A percentile compares a stretch with the other conserved stretches of the same genome.
Evolutionary conservation across 2,888 invertebrate genomes (phyloP).

Genomic region (Ernsta delagoae): DNA sequence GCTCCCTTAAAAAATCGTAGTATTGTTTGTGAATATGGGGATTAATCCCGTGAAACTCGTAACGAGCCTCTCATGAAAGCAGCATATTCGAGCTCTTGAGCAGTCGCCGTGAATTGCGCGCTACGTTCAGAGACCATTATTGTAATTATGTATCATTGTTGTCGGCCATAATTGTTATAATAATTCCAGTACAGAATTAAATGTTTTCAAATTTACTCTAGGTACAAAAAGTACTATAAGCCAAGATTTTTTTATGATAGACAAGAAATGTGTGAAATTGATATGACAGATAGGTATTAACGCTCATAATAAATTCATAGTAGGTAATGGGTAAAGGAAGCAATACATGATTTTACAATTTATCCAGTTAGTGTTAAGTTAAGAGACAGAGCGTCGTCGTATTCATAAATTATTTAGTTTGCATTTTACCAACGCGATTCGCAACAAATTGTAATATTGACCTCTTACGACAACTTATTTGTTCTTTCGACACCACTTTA

Average conservation of each 20-base stretch:
- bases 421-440: background rate
- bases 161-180: background rate
- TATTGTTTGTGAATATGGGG: too few species aligned
- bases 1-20: too few species aligned
- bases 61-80: constrained; percentile 11
- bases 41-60: constrained; percentile 6
- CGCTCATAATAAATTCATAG: too few species aligned
- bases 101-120: constrained; percentile 11
- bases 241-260: background rate
- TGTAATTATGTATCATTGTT: background rate
- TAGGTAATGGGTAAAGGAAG: too few species aligned
- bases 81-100: constrained; percentile 10
- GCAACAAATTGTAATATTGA: background rate
- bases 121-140: constrained; percentile 1
- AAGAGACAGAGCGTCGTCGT: too few species aligned
- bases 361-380: too few species aligned
- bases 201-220: background rate
- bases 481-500: background rate
- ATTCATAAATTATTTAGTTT: background rate
- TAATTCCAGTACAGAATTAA: background rate
- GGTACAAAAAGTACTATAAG: background rate
- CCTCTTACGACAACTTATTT: background rate
- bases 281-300: too few species aligned
- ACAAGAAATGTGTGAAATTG: too few species aligned
- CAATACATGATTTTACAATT: too few species aligned